Evolutionary conservation across 2,888 invertebrate genomes (phyloP), one percentile per base, ranked within the genome.

Genomic region (Hyles lineata): DNA sequence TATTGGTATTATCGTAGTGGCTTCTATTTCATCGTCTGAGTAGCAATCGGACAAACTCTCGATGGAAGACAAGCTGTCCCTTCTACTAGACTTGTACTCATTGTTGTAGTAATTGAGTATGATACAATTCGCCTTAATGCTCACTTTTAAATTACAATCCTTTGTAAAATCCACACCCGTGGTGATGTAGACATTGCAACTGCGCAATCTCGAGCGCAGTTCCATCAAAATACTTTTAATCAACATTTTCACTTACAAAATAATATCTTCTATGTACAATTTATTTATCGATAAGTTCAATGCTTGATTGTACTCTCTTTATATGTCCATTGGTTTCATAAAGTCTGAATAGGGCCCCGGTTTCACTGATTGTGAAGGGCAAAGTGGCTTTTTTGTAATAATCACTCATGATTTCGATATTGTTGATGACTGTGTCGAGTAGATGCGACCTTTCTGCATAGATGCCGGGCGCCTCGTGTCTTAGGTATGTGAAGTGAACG

Each of bases 361-460:
- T 96, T 88, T 98, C 97, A 75, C 96, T 96, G 21, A 98, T 94
- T 35, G 96, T 96, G 92, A 98, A 99, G 0, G 98, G 96, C 76
- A 99, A 86, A 0, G 97, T 97, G 0, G 96, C 96, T 85, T 96
- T 96, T 87, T 97, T 95, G 90, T 99, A 99, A 90, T 98, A 99
- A 83, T 98, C 96, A 1, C 96, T 89, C 84, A 96, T 92, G 82
- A 98, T 91, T 92, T 98, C 96, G 78, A 99, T 96, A 87, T 99
- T 99, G 87, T 96, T 96, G 71, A 99, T 99, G 72, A 99, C 98
- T 9, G 97, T 97, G 67, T 97, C 96, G 17, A 99, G 95, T 73
- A 99, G 92, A 89, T 99, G 99, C 0, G 98, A 97, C 84, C 97
- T 97, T 87, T 98, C 98, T 19, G 97, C 96, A 91, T 96, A 96